Evolutionary conservation across 2,888 invertebrate species (phyloP).

Genomic region (Caenorhabditis plicata): DNA sequence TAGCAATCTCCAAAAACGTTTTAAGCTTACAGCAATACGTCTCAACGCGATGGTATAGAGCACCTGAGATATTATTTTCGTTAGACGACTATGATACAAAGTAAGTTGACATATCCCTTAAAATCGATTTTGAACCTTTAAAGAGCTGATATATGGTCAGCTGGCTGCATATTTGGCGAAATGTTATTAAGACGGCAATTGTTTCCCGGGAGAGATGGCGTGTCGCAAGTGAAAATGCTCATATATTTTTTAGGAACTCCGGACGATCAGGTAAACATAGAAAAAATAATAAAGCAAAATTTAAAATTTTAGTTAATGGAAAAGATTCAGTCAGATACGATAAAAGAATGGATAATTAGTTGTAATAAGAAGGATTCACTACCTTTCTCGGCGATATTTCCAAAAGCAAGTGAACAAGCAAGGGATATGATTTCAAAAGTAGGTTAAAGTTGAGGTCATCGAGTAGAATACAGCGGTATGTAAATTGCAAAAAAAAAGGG

Average conservation of each 20-base stretch:
- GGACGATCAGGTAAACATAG: constrained; percentile 50
- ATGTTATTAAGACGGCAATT: constrained; percentile 69
- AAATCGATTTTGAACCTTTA: constrained; percentile 8
- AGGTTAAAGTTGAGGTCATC: too few relatives aligned
- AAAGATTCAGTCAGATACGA: too few relatives aligned
- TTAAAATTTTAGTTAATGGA: constrained; percentile 7
- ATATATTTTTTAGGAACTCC: constrained; percentile 68
- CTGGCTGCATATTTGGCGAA: constrained; percentile 70
- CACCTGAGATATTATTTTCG: constrained; percentile 69
- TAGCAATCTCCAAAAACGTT: not conserved
- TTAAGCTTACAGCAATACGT: constrained; percentile 67
- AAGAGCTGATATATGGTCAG: constrained; percentile 69
- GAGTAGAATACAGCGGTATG: not conserved
- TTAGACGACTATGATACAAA: constrained; percentile 67
- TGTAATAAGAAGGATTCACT: constrained; percentile 60
- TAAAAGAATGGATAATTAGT: constrained; percentile 65
- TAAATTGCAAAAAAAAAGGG: not conserved
- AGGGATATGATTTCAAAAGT: constrained; percentile 38
- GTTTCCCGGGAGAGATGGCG: constrained; percentile 66
- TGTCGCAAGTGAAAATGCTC: constrained; percentile 66
- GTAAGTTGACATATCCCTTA: constrained; percentile 22
- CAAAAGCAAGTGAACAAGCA: constrained; percentile 67
- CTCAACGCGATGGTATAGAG: constrained; percentile 66
- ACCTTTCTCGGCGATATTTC: constrained; percentile 66
- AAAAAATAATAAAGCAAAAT: too few relatives aligned